Evolutionary conservation across 2,797 vertebrate species (phyloP).

Genomic region (Pseudomugil gertrudae): DNA sequence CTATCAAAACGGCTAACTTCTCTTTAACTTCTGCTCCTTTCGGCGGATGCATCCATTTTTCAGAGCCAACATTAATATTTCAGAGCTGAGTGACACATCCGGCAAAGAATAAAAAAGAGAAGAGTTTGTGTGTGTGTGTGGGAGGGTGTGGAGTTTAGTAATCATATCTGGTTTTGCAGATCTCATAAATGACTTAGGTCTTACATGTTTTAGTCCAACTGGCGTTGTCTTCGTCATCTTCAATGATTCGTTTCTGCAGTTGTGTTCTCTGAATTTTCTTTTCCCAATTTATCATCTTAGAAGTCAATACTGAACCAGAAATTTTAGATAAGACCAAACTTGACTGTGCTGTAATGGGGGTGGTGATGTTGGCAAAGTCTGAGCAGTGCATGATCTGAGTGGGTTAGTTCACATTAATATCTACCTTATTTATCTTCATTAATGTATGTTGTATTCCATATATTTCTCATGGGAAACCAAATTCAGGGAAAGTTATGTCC

Average conservation of each 20-base stretch:
- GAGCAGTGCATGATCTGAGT: conserved; percentile 12
- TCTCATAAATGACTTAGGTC: conserved; percentile 74
- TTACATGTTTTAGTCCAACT: conserved; percentile 67
- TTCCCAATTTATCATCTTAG: conserved; percentile 20
- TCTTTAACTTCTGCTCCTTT: conserved; percentile 75
- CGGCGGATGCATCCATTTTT: conserved; percentile 80
- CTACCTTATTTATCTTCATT: conserved; percentile 37
- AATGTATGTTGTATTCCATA: conserved; percentile 33
- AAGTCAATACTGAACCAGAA: conserved; percentile 18
- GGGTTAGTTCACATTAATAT: conserved; percentile 32
- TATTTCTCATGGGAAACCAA: conserved; percentile 30
- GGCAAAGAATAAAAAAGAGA: conserved; percentile 75
- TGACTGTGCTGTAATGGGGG: conserved; percentile 13
- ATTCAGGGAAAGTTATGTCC: conserved; percentile 49
- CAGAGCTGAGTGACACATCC: conserved; percentile 76
- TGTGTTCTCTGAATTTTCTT: conserved; percentile 15
- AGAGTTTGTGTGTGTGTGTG: conserved; percentile 17
- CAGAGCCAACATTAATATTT: conserved; percentile 78
- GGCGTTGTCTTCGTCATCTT: conserved; percentile 51
- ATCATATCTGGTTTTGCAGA: conserved; percentile 76
- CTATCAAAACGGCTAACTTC: conserved; percentile 72
- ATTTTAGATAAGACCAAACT: conserved; percentile 16
- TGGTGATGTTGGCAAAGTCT: conserved; percentile 1
- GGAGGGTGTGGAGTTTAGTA: conserved; percentile 66
- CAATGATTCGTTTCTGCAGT: conserved; percentile 51